Evolutionary conservation across 2,113 vertebrate species (phyloP).

Genomic region (Ictidomys tridecemlineatus): DNA sequence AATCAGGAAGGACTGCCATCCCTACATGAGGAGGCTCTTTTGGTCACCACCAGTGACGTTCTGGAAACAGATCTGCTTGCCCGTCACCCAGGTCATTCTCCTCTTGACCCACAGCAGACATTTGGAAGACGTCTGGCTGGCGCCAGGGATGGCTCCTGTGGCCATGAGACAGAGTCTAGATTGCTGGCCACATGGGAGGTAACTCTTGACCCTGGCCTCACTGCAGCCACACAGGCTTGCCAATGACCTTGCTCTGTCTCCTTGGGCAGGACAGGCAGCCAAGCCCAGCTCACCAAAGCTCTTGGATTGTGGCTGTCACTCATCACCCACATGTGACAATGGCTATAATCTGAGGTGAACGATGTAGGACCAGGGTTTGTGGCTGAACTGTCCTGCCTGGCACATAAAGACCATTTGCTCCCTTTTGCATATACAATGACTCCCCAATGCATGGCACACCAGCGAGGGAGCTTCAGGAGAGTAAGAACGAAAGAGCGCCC

Average conservation of each 20-base stretch:
- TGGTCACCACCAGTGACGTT: neutral
- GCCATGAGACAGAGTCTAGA: neutral
- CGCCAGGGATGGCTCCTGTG: neutral
- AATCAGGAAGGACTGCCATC: neutral
- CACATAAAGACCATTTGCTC: neutral
- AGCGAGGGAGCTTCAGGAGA: neutral
- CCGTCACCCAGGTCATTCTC: neutral
- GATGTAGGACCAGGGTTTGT: neutral
- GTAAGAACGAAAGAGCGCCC: neutral
- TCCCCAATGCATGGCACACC: neutral
- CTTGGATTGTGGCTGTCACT: neutral
- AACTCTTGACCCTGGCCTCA: neutral
- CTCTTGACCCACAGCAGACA: neutral
- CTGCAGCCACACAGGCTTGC: neutral
- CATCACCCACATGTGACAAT: neutral
- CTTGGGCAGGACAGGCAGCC: neutral
- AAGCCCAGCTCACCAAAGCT: too few species aligned
- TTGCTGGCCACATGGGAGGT: neutral
- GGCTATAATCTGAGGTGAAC: neutral
- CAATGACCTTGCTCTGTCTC: neutral
- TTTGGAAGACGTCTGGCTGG: neutral
- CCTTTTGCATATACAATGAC: neutral
- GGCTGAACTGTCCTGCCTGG: neutral
- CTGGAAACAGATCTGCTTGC: neutral
- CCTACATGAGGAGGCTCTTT: neutral